Conservation (phyloP, 30 jellyfish, hydroid and myxozoan species). For the Pseudorhiza aurosa region DNA sequence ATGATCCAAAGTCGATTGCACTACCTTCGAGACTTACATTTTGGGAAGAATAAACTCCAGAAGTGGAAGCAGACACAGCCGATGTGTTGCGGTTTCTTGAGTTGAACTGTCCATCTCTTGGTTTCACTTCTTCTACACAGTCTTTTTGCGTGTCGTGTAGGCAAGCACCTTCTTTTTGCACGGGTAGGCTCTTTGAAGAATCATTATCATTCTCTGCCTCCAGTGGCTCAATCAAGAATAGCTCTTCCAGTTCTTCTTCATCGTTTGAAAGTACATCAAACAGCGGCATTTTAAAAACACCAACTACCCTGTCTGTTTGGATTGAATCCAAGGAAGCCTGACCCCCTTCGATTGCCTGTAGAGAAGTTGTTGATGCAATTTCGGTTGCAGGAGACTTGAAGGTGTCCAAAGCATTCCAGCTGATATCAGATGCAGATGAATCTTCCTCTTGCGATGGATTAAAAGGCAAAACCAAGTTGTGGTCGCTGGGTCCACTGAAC, state of each 20-base stretch:
- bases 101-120: not conserved
- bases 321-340: not conserved
- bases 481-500: not conserved
- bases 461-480: not conserved
- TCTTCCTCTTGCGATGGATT: not conserved
- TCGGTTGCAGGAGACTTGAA: not conserved
- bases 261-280: not conserved
- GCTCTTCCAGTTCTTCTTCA: not conserved
- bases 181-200: not conserved
- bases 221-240: not conserved
- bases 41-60: not conserved
- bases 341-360: not conserved
- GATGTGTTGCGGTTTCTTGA: not conserved
- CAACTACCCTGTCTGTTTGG: not conserved
- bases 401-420: not conserved
- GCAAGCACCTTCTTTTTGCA: not conserved
- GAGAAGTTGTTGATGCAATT: not conserved
- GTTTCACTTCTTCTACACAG: not conserved
- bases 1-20: not conserved
- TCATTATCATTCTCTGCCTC: not conserved
- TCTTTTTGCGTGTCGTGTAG: not conserved
- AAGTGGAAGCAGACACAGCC: not conserved
- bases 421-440: not conserved
- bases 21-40: not conserved
- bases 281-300: not conserved